These are phyloP conservation scores for Seriola aureovittata DNA, from an alignment of 2,113 vertebrate species.

Conservation along the genomic window DNA sequence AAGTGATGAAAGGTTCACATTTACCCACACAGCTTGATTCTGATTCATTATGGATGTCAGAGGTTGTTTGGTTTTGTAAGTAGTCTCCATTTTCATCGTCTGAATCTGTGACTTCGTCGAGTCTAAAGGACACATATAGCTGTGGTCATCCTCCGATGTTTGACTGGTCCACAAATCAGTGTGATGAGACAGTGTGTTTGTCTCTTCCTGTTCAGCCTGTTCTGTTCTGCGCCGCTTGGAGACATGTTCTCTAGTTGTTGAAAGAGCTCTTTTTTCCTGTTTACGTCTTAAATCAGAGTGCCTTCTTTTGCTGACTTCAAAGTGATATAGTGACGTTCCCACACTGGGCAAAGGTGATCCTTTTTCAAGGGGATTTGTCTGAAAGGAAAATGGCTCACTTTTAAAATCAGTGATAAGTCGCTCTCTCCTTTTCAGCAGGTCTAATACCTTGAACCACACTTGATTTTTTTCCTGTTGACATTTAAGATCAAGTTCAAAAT, in stretches of 20 bases:
- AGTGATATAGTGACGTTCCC: background rate
- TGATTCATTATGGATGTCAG: background rate
- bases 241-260: background rate
- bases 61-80: background rate
- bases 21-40: background rate
- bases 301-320: slow-evolving; percentile 10
- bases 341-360: background rate
- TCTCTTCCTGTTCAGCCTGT: background rate
- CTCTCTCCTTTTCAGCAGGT: slow-evolving; percentile 22
- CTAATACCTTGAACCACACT: background rate
- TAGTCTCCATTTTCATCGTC: background rate
- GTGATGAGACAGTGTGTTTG: background rate
- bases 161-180: background rate
- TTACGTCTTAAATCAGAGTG: background rate
- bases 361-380: slow-evolving; percentile 7
- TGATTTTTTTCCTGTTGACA: background rate
- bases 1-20: background rate
- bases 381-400: background rate
- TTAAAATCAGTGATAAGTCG: background rate
- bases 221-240: background rate
- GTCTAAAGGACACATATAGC: slow-evolving; percentile 4
- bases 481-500: slow-evolving; percentile 45
- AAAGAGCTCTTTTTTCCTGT: background rate
- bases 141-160: background rate
- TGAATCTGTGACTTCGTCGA: background rate